Evolutionary conservation across 2,888 invertebrate species (phyloP), one percentile per base, ranked within the genome.

Genomic region (Ophion costatus): DNA sequence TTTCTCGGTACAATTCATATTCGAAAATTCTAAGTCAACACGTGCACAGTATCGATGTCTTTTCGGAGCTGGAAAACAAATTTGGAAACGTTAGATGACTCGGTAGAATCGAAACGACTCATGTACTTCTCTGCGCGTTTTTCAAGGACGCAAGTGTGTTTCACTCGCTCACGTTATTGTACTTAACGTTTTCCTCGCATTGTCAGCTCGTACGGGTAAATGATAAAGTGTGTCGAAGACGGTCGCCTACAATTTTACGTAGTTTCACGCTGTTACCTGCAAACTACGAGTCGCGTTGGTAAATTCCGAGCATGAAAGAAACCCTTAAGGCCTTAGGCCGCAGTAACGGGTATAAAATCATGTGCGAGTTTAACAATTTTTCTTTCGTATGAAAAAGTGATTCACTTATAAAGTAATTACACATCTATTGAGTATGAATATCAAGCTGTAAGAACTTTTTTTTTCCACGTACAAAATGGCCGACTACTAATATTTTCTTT

Each of bases 111-210:
- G 63, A 29, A 63, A 63, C 45, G 63, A 24, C 74, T 63, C 63
- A 57, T 73, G 66, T 20, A 66, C 29, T 20, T 22, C 7, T 75
- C 64, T 64, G 56, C 17, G 20, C 14, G 42, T 61, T 11, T 51
- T 76, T 71, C 82, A 85, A 85, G 84, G 84, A 22, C 73, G 56
- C 79, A 76, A 79, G 75, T 76, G 75, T 74, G 75, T 81, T 71
- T 61, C 70, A 61, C 75, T 73, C 71, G 66, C 77, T 81, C 61
- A 6, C 22, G 45, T 33, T 79, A 79, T 79, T 70, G 74, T 79
- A 70, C 74, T 83, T 22, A 56, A 69, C 74, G 79, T 83, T 79
- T 83, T 75, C 70, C 83, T 83, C 75, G 74, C 78, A 82, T 82
- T 82, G 83, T 79, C 75, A 83, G 83, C 74, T 75, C 63, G 64